Conservation (phyloP, 2,888 invertebrate genomes). For the Melieria picta region DNA sequence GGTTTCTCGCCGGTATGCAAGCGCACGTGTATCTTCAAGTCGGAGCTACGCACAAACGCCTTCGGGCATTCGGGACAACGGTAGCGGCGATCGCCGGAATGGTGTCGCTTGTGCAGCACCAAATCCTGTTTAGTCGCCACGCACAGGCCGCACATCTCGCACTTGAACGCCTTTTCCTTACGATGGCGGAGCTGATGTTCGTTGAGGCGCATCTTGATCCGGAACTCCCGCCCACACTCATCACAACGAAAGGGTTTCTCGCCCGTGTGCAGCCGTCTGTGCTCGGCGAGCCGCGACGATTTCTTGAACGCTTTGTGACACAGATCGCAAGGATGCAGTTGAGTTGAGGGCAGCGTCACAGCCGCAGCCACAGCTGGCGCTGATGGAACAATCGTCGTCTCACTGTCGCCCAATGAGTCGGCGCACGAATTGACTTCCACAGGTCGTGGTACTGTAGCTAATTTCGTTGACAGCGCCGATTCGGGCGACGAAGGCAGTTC, state of each 20-base stretch:
- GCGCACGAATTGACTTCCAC: background rate
- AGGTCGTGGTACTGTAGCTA: background rate
- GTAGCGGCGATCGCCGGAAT: constrained; percentile 60
- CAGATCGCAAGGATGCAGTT: constrained; percentile 47
- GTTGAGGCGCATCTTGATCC: constrained; percentile 58
- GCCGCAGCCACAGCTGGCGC: background rate
- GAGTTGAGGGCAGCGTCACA: background rate
- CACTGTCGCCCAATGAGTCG: background rate
- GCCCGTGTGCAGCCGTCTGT: constrained; percentile 61
- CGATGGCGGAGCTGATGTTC: constrained; percentile 61
- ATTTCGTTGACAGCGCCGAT: constrained; percentile 13
- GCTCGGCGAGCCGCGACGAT: constrained; percentile 56
- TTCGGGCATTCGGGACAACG: constrained; percentile 57
- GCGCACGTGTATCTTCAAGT: constrained; percentile 59
- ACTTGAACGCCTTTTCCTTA: constrained; percentile 59
- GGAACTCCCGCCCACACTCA: constrained; percentile 57
- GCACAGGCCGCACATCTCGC: constrained; percentile 55
- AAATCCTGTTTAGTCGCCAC: constrained; percentile 60
- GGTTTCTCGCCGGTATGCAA: constrained; percentile 63
- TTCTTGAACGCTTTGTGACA: constrained; percentile 57
- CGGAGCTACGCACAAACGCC: constrained; percentile 60
- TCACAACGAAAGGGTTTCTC: constrained; percentile 60
- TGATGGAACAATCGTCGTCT: background rate
- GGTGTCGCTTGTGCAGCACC: constrained; percentile 59
- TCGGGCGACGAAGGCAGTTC: constrained; percentile 28